Conservation (phyloP, 92 coral and sea anemone species). For the Hydrozoanthus gracilis region DNA sequence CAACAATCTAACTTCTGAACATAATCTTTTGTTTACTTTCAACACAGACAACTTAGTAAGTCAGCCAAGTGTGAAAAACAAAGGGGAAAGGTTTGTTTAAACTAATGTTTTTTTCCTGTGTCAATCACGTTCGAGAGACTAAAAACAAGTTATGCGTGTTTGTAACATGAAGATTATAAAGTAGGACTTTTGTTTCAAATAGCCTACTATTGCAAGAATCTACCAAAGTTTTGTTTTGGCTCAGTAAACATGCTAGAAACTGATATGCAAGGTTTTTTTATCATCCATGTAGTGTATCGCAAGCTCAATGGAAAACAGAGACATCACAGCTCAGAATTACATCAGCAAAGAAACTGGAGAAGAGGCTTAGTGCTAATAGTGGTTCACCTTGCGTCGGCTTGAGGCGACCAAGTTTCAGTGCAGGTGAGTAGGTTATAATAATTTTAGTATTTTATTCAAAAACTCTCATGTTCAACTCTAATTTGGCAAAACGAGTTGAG, state of each 20-base stretch:
- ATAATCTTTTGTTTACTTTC: background rate
- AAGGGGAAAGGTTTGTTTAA: constrained; percentile 1
- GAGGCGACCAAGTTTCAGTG: constrained; percentile 15
- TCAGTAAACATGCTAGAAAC: no score
- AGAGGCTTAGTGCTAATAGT: background rate
- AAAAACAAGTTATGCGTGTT: background rate
- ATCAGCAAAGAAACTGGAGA: constrained; percentile 30
- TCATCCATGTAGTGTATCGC: background rate
- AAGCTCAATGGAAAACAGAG: constrained; percentile 31
- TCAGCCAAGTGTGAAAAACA: background rate
- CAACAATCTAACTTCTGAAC: background rate
- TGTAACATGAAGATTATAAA: no score
- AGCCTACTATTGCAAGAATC: no score
- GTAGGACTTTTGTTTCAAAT: no score
- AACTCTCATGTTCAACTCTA: background rate
- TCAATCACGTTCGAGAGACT: background rate
- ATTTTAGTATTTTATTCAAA: background rate
- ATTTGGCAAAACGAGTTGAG: background rate
- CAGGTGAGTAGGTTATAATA: background rate
- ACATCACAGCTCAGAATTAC: constrained; percentile 42
- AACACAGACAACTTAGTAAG: background rate
- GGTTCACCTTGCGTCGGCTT: background rate
- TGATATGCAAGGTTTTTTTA: no score
- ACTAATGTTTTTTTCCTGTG: background rate
- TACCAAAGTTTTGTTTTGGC: no score